Evolutionary conservation across 2,797 vertebrate species (phyloP).

Genomic region (Otolemur crassicaudatus): DNA sequence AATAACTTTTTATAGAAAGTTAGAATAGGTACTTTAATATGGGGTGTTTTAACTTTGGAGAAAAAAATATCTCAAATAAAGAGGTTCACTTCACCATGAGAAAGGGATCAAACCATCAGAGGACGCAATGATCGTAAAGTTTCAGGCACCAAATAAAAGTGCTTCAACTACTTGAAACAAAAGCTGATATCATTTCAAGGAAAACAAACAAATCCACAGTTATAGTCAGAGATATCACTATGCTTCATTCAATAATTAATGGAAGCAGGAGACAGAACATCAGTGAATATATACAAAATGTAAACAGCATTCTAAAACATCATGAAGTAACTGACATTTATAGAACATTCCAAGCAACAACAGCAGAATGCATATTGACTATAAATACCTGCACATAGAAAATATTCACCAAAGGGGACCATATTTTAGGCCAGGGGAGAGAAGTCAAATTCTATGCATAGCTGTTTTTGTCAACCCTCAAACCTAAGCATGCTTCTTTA

Average conservation of each 20-base stretch:
- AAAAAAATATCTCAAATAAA: not conserved
- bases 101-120: not conserved
- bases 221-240: not conserved
- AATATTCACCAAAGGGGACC: not conserved
- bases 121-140: not conserved
- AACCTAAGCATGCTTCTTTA: not conserved
- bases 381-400: not conserved
- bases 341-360: not conserved
- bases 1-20: not conserved
- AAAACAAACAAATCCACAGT: not conserved
- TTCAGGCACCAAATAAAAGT: not conserved
- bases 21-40: not conserved
- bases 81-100: not conserved
- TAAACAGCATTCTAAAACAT: not conserved
- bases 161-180: not conserved
- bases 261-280: not conserved
- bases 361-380: not conserved
- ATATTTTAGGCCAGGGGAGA: not conserved
- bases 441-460: not conserved
- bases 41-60: not conserved
- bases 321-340: not conserved
- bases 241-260: not conserved
- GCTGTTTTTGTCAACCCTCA: not conserved
- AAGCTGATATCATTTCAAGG: not conserved
- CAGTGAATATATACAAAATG: not conserved